Evolutionary conservation across 2,888 invertebrate species (phyloP).

Genomic region (Chromoteleia sp.): DNA sequence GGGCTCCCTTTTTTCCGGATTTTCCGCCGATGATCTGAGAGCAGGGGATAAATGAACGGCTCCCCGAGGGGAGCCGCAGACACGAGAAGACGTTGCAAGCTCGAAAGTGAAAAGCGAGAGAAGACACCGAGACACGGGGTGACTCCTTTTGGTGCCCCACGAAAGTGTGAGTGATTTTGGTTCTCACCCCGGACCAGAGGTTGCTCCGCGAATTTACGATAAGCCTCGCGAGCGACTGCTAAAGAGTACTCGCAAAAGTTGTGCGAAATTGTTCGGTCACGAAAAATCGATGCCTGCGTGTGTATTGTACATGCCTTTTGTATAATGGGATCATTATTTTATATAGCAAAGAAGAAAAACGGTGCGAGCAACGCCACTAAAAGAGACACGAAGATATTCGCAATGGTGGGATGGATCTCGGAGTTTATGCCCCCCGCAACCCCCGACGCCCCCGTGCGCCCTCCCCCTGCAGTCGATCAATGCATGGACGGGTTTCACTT

Average conservation of each 20-base stretch:
- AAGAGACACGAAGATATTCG: conserved; percentile 53
- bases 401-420: conserved; percentile 76
- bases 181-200: neutral
- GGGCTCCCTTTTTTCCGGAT: neutral
- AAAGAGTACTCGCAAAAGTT: too few species aligned
- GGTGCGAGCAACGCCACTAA: conserved; percentile 20
- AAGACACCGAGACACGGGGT: conserved; percentile 65
- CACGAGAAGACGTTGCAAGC: conserved; percentile 4
- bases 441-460: conserved; percentile 83
- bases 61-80: conserved; percentile 73
- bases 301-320: neutral
- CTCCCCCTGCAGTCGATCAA: conserved; percentile 85
- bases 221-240: too few species aligned
- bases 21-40: conserved; percentile 15
- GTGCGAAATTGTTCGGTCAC: too few species aligned
- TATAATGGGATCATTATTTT: conserved; percentile 6
- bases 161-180: conserved; percentile 71
- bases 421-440: conserved; percentile 78
- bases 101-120: conserved; percentile 73
- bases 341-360: neutral
- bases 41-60: conserved; percentile 53
- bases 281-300: conserved; percentile 11
- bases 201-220: too few species aligned
- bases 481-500: conserved; percentile 85
- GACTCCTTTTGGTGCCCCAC: conserved; percentile 83